Evolutionary conservation across 2,797 vertebrate genomes (phyloP), one percentile per base, ranked within the genome.

Genomic region (Numenius phaeopus): DNA sequence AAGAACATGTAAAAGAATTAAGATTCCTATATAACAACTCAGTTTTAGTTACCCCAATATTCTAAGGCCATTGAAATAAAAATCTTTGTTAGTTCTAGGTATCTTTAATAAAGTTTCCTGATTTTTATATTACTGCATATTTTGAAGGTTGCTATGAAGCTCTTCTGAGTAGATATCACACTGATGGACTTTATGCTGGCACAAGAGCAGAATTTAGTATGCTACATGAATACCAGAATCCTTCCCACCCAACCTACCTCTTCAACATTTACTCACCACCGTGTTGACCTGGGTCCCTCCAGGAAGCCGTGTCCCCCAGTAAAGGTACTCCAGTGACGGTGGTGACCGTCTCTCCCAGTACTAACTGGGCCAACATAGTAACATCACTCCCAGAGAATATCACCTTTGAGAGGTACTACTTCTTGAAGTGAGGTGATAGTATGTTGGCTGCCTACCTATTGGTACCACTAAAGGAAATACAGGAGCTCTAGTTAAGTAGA

Each of bases 1-100:
- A 98, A 97, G 97, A 98, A 98, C 98, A 98, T 94, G 91, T 97
- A 98, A 97, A 98, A 97, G 97, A 97, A 94, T 96, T 95, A 96
- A 97, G 94, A 87, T 85, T 96, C 95, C 96, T 97, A 65, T 73
- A 87, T 88, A 93, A 95, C 91, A 96, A 80, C 66, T 96, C 72
- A 32, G 44, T 84, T 97, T 93, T 96, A 95, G 83, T 93, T 94
- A 93, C 87, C 72, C 89, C 90, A 84, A 40, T 90, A 87, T 82
- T 94, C 91, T 97, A 97, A 94, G 89, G 89, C 77, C 67, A 50
- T 97, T 87, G 90, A 86, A 89, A 61, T 66, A 62, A 75, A 67
- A 90, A 72, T 61, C 29, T 89, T 91, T 84, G 66, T 81, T 77
- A 94, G 46, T 57, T 80, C 84, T 94, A 90, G 49, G n/a, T 90